A percentile compares a stretch with the other conserved stretches of the same genome.
phyloP scores from a whole-genome alignment of 2,888 invertebrate species.

The Acronicta aceris region DNA sequence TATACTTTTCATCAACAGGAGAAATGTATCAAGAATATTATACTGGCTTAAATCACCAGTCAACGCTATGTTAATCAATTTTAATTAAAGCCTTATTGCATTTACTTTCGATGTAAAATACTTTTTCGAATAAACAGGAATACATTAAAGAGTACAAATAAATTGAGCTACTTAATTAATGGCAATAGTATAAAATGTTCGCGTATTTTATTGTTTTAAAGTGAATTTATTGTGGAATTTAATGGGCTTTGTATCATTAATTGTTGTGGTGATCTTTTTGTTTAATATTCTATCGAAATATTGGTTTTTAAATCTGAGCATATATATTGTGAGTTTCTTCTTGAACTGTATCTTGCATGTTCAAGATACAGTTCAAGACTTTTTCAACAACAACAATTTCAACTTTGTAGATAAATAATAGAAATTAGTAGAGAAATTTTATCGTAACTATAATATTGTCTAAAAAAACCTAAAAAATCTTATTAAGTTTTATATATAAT shows the following conservation, averaged over 20 bases:
- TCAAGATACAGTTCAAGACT: too few species aligned
- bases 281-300: not conserved
- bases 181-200: conserved; percentile 8
- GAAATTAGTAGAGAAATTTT: too few species aligned
- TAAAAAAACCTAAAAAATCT: too few species aligned
- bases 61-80: not conserved
- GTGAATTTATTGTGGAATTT: conserved; percentile 27
- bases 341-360: too few species aligned
- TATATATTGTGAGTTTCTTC: too few species aligned
- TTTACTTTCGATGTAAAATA: conserved; percentile 36
- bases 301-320: too few species aligned
- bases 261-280: conserved; percentile 2
- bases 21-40: conserved; percentile 5
- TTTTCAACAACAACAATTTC: too few species aligned
- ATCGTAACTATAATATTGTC: too few species aligned
- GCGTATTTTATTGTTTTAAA: conserved; percentile 32
- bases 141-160: conserved; percentile 42
- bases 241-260: conserved; percentile 30
- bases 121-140: conserved; percentile 33
- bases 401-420: too few species aligned
- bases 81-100: conserved; percentile 30
- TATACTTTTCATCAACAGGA: too few species aligned
- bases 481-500: too few species aligned
- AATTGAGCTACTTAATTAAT: conserved; percentile 40
- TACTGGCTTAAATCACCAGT: too few species aligned